Percentiles rank a stretch among this genome's conserved stretches.
phyloP scores from a whole-genome alignment of 2,888 invertebrate genomes.

The Drosophila longiperda region DNA sequence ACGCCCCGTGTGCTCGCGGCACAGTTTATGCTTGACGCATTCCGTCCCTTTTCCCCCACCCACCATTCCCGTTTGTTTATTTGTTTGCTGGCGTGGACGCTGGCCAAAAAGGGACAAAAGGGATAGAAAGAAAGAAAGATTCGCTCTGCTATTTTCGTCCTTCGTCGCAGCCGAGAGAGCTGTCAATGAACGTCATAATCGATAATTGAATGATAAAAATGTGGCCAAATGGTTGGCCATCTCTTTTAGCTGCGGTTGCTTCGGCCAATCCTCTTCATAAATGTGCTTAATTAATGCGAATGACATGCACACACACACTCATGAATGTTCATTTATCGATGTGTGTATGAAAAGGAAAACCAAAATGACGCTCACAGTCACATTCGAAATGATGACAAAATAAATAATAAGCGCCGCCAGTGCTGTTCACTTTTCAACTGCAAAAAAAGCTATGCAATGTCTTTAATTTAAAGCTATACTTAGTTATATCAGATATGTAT shows the following conservation, averaged over 20 bases:
- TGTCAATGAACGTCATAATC: constrained; percentile 80
- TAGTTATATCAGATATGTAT: background rate
- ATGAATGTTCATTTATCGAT: constrained; percentile 5
- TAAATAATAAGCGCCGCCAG: constrained; percentile 44
- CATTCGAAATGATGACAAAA: constrained; percentile 73
- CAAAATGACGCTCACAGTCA: constrained; percentile 69
- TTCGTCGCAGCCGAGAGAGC: constrained; percentile 41
- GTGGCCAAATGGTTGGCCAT: constrained; percentile 30
- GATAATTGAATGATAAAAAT: constrained; percentile 78
- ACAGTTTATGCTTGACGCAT: constrained; percentile 40
- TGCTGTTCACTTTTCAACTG: background rate
- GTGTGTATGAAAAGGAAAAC: constrained; percentile 8
- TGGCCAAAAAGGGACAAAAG: constrained; percentile 19
- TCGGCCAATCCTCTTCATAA: constrained; percentile 52
- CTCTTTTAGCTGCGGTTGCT: constrained; percentile 13
- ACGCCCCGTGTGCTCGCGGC: constrained; percentile 35
- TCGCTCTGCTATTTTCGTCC: constrained; percentile 67
- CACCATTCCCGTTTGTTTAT: constrained; percentile 40
- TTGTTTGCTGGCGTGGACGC: constrained; percentile 47
- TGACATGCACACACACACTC: constrained; percentile 55
- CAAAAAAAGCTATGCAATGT: background rate
- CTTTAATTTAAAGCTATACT: background rate
- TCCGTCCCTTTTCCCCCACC: background rate
- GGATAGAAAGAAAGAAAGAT: constrained; percentile 4
- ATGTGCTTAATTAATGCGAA: constrained; percentile 79